phyloP scores from a whole-genome alignment of 2,113 vertebrate species.

The Perccottus glenii region DNA sequence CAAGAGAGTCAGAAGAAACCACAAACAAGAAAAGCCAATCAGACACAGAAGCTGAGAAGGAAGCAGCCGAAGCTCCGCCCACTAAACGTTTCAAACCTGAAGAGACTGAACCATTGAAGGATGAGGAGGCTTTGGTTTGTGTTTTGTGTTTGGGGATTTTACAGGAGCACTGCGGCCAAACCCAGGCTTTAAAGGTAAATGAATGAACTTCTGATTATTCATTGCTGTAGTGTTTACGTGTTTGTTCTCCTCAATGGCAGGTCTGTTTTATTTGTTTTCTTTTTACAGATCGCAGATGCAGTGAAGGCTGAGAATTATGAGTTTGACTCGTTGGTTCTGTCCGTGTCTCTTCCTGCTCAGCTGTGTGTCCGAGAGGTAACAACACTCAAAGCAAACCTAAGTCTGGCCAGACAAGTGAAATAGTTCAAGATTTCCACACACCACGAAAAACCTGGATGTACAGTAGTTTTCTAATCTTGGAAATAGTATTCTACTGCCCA shows the following conservation, averaged over 20 bases:
- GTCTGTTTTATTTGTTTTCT: not conserved
- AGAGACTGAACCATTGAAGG: not conserved
- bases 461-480: too few species aligned
- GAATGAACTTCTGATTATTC: not conserved
- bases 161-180: slow-evolving; percentile 83
- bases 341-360: slow-evolving; percentile 93
- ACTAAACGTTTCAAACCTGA: slow-evolving; percentile 85
- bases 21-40: slow-evolving; percentile 35
- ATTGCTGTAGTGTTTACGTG: not conserved
- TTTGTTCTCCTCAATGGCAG: too few species aligned
- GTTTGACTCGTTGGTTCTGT: slow-evolving; percentile 88
- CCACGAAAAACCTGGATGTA: too few species aligned
- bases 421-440: too few species aligned
- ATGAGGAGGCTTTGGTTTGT: slow-evolving; percentile 70
- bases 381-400: not conserved
- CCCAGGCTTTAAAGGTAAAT: slow-evolving; percentile 85
- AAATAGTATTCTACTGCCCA: too few species aligned
- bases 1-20: slow-evolving; percentile 20
- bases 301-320: slow-evolving; percentile 85
- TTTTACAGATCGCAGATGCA: slow-evolving; percentile 84
- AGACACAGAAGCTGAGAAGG: slow-evolving; percentile 38
- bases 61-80: slow-evolving; percentile 72
- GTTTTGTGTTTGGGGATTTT: slow-evolving; percentile 91
- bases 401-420: too few species aligned
- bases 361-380: slow-evolving; percentile 94